These are phyloP conservation scores for Lepidocolaptes lacrymiger DNA, from an alignment of 2,797 vertebrate genomes.

Conservation along the genomic window DNA sequence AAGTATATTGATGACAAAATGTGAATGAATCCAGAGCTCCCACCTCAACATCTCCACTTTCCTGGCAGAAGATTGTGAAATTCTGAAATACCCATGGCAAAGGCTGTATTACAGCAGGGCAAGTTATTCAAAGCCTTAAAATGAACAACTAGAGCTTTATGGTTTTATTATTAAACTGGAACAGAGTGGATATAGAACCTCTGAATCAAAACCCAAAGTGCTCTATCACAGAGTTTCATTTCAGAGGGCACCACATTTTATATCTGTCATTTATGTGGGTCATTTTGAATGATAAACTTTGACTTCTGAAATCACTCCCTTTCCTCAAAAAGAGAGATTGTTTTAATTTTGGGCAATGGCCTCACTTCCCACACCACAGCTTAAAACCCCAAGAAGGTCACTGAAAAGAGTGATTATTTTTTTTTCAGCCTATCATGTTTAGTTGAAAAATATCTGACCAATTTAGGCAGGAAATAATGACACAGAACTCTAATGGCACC, in stretches of 20 bases:
- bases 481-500: not conserved
- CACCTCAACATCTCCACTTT: not conserved
- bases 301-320: slow-evolving; percentile 23
- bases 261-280: not conserved
- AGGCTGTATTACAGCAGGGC: not conserved
- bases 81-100: not conserved
- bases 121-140: slow-evolving; percentile 7
- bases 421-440: not conserved
- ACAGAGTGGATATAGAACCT: not conserved
- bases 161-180: slow-evolving; percentile 18
- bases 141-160: not conserved
- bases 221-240: not conserved
- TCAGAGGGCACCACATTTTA: not conserved
- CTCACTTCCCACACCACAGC: not conserved
- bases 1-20: not conserved
- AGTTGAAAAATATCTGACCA: not conserved
- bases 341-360: slow-evolving; percentile 32
- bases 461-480: slow-evolving; percentile 8
- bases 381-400: not conserved
- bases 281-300: slow-evolving; percentile 2
- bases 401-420: not conserved
- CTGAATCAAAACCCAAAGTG: slow-evolving; percentile 10
- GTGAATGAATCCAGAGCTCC: not conserved
- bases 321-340: slow-evolving; percentile 42
- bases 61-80: not conserved